phyloP scores from a whole-genome alignment of 2,888 invertebrate species.

The Platycnemis pennipes region DNA sequence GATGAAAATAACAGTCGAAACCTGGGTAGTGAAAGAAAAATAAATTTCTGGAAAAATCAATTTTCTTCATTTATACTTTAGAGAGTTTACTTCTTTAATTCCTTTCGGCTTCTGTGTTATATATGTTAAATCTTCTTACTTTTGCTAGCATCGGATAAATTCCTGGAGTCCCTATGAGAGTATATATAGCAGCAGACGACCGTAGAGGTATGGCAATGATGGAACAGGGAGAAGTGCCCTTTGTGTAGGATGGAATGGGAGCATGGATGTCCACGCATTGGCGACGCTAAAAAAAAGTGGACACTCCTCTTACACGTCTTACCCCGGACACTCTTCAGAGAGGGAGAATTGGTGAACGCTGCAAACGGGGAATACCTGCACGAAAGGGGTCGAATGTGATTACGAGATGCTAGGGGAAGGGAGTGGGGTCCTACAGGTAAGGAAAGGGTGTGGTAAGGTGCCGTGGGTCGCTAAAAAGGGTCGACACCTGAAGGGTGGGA shows the following conservation, averaged over 20 bases:
- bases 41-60: no score
- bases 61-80: no score
- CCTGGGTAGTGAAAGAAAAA: no score
- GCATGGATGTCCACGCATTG: background rate
- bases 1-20: no score
- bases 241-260: background rate
- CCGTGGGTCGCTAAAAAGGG: background rate
- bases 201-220: background rate
- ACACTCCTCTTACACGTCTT: no score
- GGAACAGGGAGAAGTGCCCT: background rate
- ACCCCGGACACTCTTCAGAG: background rate
- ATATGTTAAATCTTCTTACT: no score
- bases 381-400: background rate
- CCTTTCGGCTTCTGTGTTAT: no score
- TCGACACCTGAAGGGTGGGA: background rate
- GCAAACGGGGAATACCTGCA: background rate
- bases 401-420: background rate
- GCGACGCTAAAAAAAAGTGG: background rate
- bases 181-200: no score
- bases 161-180: no score
- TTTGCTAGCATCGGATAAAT: no score
- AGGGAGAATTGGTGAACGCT: background rate
- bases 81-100: no score
- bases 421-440: background rate
- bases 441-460: constrained; percentile 35